A percentile compares a stretch with the other conserved stretches of the same genome.
Conservation (phyloP, 2,888 invertebrate genomes). For the Hypomecis punctinalis region DNA sequence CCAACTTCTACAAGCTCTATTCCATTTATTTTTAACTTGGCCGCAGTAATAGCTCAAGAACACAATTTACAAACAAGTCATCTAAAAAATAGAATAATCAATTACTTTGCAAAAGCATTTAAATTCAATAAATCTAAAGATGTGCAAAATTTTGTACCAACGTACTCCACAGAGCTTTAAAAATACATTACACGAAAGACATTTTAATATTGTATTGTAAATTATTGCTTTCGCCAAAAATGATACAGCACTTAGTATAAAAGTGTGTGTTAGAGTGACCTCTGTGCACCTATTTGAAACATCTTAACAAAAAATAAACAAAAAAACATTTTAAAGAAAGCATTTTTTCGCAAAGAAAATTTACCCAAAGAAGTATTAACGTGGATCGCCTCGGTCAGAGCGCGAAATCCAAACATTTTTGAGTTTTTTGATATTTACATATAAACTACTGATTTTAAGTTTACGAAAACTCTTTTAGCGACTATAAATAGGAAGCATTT, state of each 20-base stretch:
- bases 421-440: no score
- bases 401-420: no score
- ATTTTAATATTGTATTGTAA: conserved; percentile 1
- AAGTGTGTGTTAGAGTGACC: conserved; percentile 18
- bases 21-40: no score
- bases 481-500: no score
- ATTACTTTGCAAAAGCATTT: conserved; percentile 5
- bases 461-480: no score
- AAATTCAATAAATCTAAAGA: neutral
- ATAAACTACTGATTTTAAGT: no score
- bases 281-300: conserved; percentile 17
- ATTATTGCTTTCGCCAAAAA: conserved; percentile 11
- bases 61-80: conserved; percentile 1
- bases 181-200: conserved; percentile 4
- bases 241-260: neutral
- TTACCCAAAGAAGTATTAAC: no score
- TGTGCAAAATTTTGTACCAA: conserved; percentile 11
- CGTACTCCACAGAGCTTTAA: conserved; percentile 4
- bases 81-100: neutral
- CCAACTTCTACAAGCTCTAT: no score
- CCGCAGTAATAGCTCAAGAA: neutral
- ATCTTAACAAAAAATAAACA: neutral
- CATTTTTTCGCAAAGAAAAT: neutral
- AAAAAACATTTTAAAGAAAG: neutral
- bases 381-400: no score